Evolutionary conservation across 2,797 vertebrate species (phyloP), one percentile per base, ranked within the genome.

Genomic region (Heteromormyrus szaboi): DNA sequence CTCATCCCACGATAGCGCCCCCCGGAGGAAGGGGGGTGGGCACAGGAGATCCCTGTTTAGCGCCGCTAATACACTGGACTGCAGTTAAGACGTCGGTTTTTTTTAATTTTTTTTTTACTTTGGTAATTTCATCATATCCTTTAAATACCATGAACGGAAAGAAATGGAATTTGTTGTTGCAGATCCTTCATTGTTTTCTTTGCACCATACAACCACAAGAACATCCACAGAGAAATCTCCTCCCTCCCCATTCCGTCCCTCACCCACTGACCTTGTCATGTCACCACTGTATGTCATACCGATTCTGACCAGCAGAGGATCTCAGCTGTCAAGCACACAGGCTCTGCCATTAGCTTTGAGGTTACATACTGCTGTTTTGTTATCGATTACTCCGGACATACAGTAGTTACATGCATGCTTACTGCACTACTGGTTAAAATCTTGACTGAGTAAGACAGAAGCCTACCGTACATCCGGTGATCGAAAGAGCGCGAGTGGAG

Each of bases 381-480:
- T 85, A 56, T 89, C 88, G 89, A 90, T 89, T 53, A 91, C 92
- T 89, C 84, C 62, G 7, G 91, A 88, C 59, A 90, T 46, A n/a
- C 76, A 41, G 76, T 91, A 85, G 68, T 91, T 79, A 87, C 91
- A 88, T 87, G 89, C 93, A 94, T 93, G 92, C 92, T 93, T 89
- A 90, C 91, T 84, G 89, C 89, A 90, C 90, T 92, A 92, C 87
- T 89, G 91, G 86, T 92, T 85, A 91, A 94, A 94, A 68, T 89
- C 92, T 93, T 93, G 89, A 90, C 37, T 22, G 65, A 91, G 91
- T 91, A 93, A 90, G 89, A 91, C 89, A 90, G 91, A 92, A 92
- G 90, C 93, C 93, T 91, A 95, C 94, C 94, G 84, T 94, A 95
- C 93, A 95, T 93, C 91, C 92, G 90, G 92, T 92, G 92, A 93